phyloP scores from a whole-genome alignment of 2,888 invertebrate genomes.

The Aromia moschata region DNA sequence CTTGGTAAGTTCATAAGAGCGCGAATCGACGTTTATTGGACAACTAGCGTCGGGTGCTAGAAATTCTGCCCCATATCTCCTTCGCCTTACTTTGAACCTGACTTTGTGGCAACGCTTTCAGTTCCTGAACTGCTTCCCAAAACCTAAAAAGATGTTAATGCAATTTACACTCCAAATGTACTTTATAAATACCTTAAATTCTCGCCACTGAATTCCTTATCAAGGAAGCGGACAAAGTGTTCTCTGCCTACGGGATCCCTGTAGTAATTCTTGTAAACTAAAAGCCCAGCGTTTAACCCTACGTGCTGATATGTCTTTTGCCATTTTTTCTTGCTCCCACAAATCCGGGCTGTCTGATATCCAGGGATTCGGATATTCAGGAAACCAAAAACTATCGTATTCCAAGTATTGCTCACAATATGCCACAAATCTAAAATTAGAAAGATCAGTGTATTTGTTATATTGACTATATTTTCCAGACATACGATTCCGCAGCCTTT shows the following conservation, averaged over 20 bases:
- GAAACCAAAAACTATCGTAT: slow-evolving; percentile 95
- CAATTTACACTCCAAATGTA: neutral
- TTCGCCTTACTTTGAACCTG: slow-evolving; percentile 83
- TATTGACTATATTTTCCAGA: slow-evolving; percentile 47
- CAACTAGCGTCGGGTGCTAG: slow-evolving; percentile 93
- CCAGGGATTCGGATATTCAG: slow-evolving; percentile 98
- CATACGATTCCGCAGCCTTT: slow-evolving; percentile 94
- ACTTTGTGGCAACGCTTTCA: slow-evolving; percentile 88
- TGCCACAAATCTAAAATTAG: slow-evolving; percentile 75
- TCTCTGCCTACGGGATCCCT: slow-evolving; percentile 96
- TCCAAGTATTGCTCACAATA: slow-evolving; percentile 96
- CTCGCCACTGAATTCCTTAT: slow-evolving; percentile 98
- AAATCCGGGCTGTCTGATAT: slow-evolving; percentile 93
- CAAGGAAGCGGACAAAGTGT: slow-evolving; percentile 94
- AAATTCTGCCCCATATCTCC: slow-evolving; percentile 93
- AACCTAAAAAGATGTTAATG: slow-evolving; percentile 69
- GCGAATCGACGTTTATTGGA: slow-evolving; percentile 97
- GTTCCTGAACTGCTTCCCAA: slow-evolving; percentile 93
- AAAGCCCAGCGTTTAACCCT: slow-evolving; percentile 98
- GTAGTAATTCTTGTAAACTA: slow-evolving; percentile 91
- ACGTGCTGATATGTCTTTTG: slow-evolving; percentile 91
- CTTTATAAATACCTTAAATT: slow-evolving; percentile 81
- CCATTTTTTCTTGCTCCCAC: slow-evolving; percentile 96
- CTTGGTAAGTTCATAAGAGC: slow-evolving; percentile 84
- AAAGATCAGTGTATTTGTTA: neutral